Base-by-base conservation (phyloP, 1,140 invertebrate genomes). In the Artemia franciscana region DNA sequence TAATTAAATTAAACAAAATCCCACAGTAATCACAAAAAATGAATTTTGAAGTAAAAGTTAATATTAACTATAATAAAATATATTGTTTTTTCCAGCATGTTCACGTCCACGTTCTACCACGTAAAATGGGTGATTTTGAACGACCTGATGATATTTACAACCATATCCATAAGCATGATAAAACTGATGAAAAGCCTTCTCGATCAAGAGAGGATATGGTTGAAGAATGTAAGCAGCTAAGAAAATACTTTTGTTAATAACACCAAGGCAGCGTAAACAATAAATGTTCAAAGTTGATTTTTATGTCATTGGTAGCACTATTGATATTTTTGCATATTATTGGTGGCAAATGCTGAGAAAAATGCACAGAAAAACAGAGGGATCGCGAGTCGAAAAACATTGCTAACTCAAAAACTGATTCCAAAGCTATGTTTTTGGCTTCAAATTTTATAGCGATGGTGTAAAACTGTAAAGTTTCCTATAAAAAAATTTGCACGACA, bases 21-120 rank as follows among this genome's bases (percentile, higher is more conserved):
- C 21, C 39, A 12, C 12, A 51, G 12, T 51, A 2, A 51, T 15
- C 39, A 51, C 39, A 3, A 15, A 18, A 15, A 18, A 12, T 18
- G 12, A 12, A 12, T 51, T 15, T 51, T 15, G 39, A 12, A 2
- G 12, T 51, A 15, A 12, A 12, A 18, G 12, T 51, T 12, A 15
- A 51, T 2, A 18, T 61, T 25, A 62, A 5, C n/a, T 60, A 27
- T 61, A 62, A 60, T 58, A 59, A 12, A 59, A 62, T 60, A 63
- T 62, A 56, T 65, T 64, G 59, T 64, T 9, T 21, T 65, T 75
- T 77, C 26, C 71, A 86, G 78, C 89, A 92, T 74, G 78, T 91
- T 0, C 88, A 92, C 74, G 83, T 86, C 63, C 89, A 92, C 71
- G 78, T 92, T 62, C 74, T 91, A 70, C 88, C 88, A 0, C 74